A percentile compares a stretch with the other conserved stretches of the same genome.
Conservation (phyloP, 2,888 invertebrate species). For the Xanthorhoe designata region DNA sequence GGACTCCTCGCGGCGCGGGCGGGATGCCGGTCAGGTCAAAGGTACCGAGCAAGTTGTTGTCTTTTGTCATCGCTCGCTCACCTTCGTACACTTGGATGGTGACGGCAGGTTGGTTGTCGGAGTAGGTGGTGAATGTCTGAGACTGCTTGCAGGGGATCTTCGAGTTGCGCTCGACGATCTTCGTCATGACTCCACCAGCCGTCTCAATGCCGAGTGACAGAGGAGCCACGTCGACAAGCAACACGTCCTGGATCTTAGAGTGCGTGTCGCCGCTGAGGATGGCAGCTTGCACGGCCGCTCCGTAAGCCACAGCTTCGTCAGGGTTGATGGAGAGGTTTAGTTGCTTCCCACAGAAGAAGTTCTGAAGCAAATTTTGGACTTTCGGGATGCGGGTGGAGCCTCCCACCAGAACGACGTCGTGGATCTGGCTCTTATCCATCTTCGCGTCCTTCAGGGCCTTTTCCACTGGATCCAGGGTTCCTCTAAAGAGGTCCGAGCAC, state of each 20-base stretch:
- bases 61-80: constrained; percentile 92
- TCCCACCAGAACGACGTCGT: constrained; percentile 93
- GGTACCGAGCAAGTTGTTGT: constrained; percentile 89
- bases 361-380: constrained; percentile 90
- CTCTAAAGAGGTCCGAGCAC: constrained; percentile 89
- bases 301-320: constrained; percentile 93
- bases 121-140: constrained; percentile 91
- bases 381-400: constrained; percentile 93
- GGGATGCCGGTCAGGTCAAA: constrained; percentile 89
- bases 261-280: constrained; percentile 90
- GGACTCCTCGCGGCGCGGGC: constrained; percentile 89
- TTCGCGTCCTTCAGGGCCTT: constrained; percentile 92
- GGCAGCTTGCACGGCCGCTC: constrained; percentile 91
- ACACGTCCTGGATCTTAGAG: constrained; percentile 89
- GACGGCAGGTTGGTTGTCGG: constrained; percentile 92
- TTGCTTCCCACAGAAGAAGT: constrained; percentile 91
- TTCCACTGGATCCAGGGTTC: constrained; percentile 91
- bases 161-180: constrained; percentile 89
- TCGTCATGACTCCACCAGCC: constrained; percentile 93
- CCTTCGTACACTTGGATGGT: constrained; percentile 91
- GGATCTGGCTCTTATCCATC: constrained; percentile 90
- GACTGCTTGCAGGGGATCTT: constrained; percentile 90
- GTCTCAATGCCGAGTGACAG: constrained; percentile 92
- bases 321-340: constrained; percentile 92
- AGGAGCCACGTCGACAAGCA: constrained; percentile 86